Conservation (phyloP, 2,888 invertebrate species). For the Eugnorisma glareosa region DNA sequence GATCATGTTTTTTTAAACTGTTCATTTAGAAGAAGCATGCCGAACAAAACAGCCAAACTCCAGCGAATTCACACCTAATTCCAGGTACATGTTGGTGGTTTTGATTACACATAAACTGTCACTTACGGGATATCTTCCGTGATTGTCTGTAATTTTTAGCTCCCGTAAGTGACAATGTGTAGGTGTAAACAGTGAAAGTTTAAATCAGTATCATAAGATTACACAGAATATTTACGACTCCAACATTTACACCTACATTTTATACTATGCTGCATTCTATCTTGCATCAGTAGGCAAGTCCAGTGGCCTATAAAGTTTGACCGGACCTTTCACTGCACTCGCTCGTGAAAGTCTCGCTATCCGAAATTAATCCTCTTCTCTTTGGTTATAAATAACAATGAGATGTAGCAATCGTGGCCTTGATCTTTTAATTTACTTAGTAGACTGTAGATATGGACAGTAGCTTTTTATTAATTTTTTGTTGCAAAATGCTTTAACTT, state of each 20-base stretch:
- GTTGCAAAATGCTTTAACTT: neutral
- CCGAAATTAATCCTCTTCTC: constrained; percentile 50
- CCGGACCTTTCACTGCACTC: constrained; percentile 60
- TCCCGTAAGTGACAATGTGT: too few species aligned
- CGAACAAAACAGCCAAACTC: neutral
- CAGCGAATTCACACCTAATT: neutral
- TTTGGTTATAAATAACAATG: constrained; percentile 25
- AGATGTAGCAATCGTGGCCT: constrained; percentile 53
- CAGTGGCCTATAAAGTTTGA: constrained; percentile 53
- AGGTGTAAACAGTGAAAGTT: too few species aligned
- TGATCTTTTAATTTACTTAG: constrained; percentile 54
- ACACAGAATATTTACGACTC: constrained; percentile 15
- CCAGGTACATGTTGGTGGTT: too few species aligned
- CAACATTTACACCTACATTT: neutral
- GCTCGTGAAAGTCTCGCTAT: constrained; percentile 58
- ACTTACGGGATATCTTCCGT: too few species aligned
- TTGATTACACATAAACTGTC: too few species aligned
- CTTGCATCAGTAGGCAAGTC: constrained; percentile 51
- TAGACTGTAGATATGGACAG: constrained; percentile 10
- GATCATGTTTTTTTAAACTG: too few species aligned
- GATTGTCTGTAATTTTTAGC: too few species aligned
- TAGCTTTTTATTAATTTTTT: neutral
- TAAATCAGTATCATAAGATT: constrained; percentile 15
- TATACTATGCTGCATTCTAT: constrained; percentile 31
- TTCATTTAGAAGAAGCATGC: too few species aligned